phyloP scores from a whole-genome alignment of 2,888 invertebrate species.

The Epinotia demarniana region DNA sequence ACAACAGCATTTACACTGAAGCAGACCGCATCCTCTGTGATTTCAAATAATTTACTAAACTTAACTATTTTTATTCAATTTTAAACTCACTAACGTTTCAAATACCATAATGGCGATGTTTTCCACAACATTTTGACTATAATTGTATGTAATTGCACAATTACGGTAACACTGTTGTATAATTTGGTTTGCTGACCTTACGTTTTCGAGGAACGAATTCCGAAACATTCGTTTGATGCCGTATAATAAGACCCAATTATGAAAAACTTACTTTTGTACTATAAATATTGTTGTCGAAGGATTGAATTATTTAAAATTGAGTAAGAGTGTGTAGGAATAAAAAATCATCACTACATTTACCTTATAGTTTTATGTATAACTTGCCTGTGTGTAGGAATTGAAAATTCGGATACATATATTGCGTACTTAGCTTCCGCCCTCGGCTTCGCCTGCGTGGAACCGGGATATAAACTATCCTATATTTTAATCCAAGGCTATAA shows the following conservation, averaged over 20 bases:
- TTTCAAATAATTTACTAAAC: conserved; percentile 30
- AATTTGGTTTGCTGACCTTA: conserved; percentile 75
- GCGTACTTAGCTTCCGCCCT: too few species aligned
- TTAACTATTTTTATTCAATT: conserved; percentile 39
- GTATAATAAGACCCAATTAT: conserved; percentile 82
- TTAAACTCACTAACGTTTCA: conserved; percentile 43
- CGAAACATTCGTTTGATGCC: conserved; percentile 83
- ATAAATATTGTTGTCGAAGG: conserved; percentile 50
- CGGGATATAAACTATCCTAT: too few species aligned
- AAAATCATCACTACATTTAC: background rate
- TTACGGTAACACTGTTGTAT: conserved; percentile 66
- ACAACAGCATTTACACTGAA: too few species aligned
- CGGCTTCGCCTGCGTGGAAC: too few species aligned
- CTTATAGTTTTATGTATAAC: too few species aligned
- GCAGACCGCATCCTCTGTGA: background rate
- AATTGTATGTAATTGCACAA: conserved; percentile 76
- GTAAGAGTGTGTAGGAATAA: background rate
- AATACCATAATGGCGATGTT: conserved; percentile 62
- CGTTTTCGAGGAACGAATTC: conserved; percentile 81
- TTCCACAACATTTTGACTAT: conserved; percentile 68
- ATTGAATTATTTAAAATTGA: conserved; percentile 25
- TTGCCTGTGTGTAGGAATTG: background rate
- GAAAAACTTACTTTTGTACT: conserved; percentile 71
- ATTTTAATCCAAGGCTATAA: too few species aligned
- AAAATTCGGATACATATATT: too few species aligned